phyloP scores from a whole-genome alignment of 2,888 invertebrate genomes.

The Drosophila nigricruria region DNA sequence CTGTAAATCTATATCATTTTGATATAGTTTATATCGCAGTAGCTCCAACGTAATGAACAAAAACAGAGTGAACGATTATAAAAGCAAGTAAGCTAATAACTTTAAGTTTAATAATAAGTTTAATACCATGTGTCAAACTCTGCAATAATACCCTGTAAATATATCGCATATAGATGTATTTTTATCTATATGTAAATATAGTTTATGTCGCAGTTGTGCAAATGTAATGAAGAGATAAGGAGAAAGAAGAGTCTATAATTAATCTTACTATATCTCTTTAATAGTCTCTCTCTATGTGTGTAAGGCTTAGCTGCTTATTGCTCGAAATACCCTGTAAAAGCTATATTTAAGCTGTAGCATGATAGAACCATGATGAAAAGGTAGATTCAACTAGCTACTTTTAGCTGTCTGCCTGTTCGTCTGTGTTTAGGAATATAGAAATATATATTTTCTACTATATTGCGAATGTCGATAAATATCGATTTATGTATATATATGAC shows the following conservation, averaged over 20 bases:
- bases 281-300: not conserved
- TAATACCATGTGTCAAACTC: not conserved
- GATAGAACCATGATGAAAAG: too few species aligned
- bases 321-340: not conserved
- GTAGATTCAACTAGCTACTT: too few species aligned
- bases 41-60: not conserved
- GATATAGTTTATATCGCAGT: not conserved
- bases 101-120: too few species aligned
- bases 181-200: not conserved
- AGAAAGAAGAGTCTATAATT: not conserved
- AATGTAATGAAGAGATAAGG: conserved; percentile 1
- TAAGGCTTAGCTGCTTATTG: not conserved
- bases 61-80: too few species aligned
- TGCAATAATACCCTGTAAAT: not conserved
- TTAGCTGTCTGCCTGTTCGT: too few species aligned
- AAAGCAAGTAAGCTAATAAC: too few species aligned
- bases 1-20: not conserved
- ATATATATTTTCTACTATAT: not conserved
- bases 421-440: not conserved
- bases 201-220: not conserved
- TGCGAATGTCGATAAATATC: not conserved
- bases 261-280: not conserved
- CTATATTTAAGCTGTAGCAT: not conserved
- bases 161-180: not conserved
- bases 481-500: not conserved